Base-by-base conservation (phyloP, 2,888 invertebrate species). In the Agrochola circellaris region DNA sequence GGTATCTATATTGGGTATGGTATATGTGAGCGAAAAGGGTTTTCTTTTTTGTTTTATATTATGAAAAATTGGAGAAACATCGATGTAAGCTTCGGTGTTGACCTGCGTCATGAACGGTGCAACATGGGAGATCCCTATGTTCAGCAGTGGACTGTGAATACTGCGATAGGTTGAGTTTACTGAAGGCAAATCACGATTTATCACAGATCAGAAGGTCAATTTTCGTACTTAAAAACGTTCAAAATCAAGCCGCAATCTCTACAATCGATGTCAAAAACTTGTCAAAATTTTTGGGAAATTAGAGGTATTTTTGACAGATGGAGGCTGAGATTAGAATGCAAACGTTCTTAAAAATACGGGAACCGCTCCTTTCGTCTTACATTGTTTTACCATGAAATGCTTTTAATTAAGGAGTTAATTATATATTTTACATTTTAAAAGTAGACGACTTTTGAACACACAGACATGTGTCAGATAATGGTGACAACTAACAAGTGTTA, bases 1-100 rank as follows among this genome's bases (percentile, higher is more conserved):
- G 69, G 68, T 70, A 83, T 74, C 23, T 65, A 61, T 71, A 80
- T 80, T 72, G 34, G 58, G 56, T 77, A 69, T 61, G 60, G 67
- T 65, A 51, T 77, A 68, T 62, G 61, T 34, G 34, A 60, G 58
- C 17, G 62, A 60, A 76, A 73, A 67, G 77, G 62, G 48, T 64
- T 81, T 71, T 48, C 38, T 60, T 81, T 65, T 70, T 72, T 42
- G 34, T 6, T 42, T 23, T 56, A 17, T 34, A 42, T 51, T 48
- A 11, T 56, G 8, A 56, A 30, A 51, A 30, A 75, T 68, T 68
- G 1, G 23, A 6, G 4, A 5, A 38, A 13, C 1, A 15, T 38
- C 15, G 2, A 15, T 61, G 23, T 60, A 42, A 23, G n/a, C 0
- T 69, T 66, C 6, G 4, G 20, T 26, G 30, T 77, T 54, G 34